Base-by-base conservation (phyloP, 1,140 invertebrate species). In the Pomacea maculata region DNA sequence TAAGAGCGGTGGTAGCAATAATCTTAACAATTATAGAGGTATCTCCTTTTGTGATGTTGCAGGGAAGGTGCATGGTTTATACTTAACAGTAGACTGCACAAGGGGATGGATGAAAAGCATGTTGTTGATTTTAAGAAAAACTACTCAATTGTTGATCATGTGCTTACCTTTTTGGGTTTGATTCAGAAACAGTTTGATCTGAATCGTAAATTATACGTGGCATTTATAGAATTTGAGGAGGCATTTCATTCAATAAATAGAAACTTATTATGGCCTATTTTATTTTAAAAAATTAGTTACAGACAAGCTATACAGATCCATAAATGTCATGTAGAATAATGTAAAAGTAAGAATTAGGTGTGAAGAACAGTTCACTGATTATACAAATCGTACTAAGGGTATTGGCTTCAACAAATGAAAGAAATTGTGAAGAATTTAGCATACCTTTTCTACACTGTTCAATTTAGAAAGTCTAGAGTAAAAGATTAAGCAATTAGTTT, bases 131-230 rank as follows among this genome's bases (percentile, higher is more conserved):
- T 21, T 72, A 72, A 72, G 34, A 14, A 29, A 29, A 4, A 7
- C 19, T 34, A 72, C 34, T n/a, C 70, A 15, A 72, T 4, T n/a
- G 70, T 72, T n/a, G 29, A 72, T 72, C 70, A 34, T 72, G 9
- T 72, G 4, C 9, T 72, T 72, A 72, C 70, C 34, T 29, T 72
- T 3, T 34, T 72, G 29, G 29, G 14, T 25, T n/a, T 17, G 21
- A 34, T 72, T 19, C 64, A 65, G 64, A 65, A 65, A 34, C 70
- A 72, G 70, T 72, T 72, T 72, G 21, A 4, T 29, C 9, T n/a
- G 15, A 72, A n/a, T 29, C 9, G 72, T 73, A 45, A 73, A 45
- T 15, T 73, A 52, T 73, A 73, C 14, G 72, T 73, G 21, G 72
- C 72, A 14, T 73, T 29, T 52, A 73, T 73, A 73, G 72, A 73